Conservation (phyloP, 2,888 invertebrate species). For the Hydraecia micacea region DNA sequence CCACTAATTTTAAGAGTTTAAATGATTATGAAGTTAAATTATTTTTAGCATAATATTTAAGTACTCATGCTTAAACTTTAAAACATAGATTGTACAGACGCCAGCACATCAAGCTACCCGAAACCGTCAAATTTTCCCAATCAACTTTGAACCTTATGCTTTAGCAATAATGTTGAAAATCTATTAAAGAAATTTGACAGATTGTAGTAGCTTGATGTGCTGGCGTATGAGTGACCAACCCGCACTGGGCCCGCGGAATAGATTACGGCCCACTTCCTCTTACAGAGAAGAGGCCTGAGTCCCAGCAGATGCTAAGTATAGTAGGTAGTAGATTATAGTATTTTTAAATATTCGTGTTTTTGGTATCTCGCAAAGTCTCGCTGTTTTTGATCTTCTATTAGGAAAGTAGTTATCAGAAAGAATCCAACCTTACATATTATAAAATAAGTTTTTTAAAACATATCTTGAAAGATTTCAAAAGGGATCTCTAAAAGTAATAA, state of each 20-base stretch:
- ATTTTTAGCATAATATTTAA: background rate
- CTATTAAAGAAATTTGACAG: no score
- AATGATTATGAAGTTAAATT: background rate
- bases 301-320: background rate
- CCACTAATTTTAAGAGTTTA: background rate
- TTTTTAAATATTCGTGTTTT: background rate
- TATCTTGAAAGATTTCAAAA: no score
- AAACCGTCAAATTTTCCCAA: no score
- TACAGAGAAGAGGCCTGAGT: background rate
- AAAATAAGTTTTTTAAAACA: background rate
- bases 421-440: no score
- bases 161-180: no score
- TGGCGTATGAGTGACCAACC: background rate
- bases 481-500: conserved; percentile 49
- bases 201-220: no score
- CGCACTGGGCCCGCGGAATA: background rate
- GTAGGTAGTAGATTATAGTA: no score
- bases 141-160: no score
- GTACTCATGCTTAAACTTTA: background rate
- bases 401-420: background rate
- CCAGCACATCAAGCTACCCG: no score
- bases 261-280: background rate
- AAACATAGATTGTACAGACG: background rate
- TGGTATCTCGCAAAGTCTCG: background rate
- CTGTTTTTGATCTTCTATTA: background rate